Conservation (phyloP, 2,888 invertebrate species). For the Euclidia mi region DNA sequence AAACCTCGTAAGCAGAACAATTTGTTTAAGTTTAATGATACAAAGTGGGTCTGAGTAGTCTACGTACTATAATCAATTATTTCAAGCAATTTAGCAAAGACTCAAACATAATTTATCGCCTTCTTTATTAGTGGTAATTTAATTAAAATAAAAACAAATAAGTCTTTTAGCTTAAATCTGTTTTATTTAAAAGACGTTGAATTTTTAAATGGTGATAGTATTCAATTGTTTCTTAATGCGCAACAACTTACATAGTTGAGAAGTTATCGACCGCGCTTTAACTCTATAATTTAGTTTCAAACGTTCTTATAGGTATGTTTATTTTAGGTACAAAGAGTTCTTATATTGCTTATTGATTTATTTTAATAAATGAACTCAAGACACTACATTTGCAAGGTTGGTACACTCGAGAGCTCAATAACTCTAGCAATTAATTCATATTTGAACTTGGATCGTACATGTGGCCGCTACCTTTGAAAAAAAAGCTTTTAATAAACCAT, state of each 20-base stretch:
- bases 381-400: no score
- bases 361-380: no score
- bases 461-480: slow-evolving; percentile 20
- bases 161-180: background rate
- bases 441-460: slow-evolving; percentile 10
- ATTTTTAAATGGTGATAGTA: no score
- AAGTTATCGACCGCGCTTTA: background rate
- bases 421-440: slow-evolving; percentile 2
- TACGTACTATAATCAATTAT: slow-evolving; percentile 35
- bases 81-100: slow-evolving; percentile 23
- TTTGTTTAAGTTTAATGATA: slow-evolving; percentile 13
- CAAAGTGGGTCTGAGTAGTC: slow-evolving; percentile 23
- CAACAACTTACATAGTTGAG: background rate
- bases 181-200: background rate
- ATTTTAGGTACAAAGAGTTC: no score
- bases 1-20: slow-evolving; percentile 20
- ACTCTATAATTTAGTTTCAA: background rate
- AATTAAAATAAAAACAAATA: slow-evolving; percentile 10
- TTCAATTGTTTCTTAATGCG: no score
- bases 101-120: slow-evolving; percentile 26
- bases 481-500: slow-evolving; percentile 41
- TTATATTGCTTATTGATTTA: no score
- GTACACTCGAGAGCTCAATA: background rate
- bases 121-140: slow-evolving; percentile 23
- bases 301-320: background rate